Evolutionary conservation across 2,888 invertebrate genomes (phyloP).

Genomic region (Erebia palarica): DNA sequence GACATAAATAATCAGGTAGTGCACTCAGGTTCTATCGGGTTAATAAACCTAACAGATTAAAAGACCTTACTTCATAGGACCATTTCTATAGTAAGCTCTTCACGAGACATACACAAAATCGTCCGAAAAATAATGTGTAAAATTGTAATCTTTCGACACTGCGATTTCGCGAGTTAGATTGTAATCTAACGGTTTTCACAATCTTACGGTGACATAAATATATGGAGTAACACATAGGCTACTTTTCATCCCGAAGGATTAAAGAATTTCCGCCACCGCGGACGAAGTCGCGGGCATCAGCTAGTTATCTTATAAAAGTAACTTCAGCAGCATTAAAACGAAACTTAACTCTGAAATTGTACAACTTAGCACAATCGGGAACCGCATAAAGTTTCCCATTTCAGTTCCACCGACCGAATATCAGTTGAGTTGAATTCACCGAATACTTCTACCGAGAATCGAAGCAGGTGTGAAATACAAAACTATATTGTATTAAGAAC

Average conservation of each 20-base stretch:
- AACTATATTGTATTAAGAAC: not conserved
- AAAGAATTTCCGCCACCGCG: not conserved
- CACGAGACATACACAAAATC: too few relatives aligned
- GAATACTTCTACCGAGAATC: not conserved
- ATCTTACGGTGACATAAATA: too few relatives aligned
- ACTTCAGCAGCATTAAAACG: not conserved
- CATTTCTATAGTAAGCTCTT: too few relatives aligned
- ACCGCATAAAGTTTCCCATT: not conserved
- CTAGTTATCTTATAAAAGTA: not conserved
- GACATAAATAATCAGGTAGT: too few relatives aligned
- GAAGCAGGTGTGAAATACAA: not conserved
- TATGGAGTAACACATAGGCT: too few relatives aligned
- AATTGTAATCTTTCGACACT: too few relatives aligned
- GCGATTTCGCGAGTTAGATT: too few relatives aligned
- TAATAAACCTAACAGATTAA: too few relatives aligned
- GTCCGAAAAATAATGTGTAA: too few relatives aligned
- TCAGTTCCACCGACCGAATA: not conserved
- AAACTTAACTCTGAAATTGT: slow-evolving; percentile 1
- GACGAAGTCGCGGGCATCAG: not conserved
- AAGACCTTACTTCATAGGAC: too few relatives aligned
- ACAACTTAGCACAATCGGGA: slow-evolving; percentile 8
- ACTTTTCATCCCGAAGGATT: not conserved
- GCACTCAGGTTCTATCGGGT: too few relatives aligned
- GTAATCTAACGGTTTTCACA: too few relatives aligned
- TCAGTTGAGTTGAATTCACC: not conserved